These are phyloP conservation scores for Catamblyrhynchus diadema DNA, from an alignment of 2,797 vertebrate genomes.

Conservation along the genomic window DNA sequence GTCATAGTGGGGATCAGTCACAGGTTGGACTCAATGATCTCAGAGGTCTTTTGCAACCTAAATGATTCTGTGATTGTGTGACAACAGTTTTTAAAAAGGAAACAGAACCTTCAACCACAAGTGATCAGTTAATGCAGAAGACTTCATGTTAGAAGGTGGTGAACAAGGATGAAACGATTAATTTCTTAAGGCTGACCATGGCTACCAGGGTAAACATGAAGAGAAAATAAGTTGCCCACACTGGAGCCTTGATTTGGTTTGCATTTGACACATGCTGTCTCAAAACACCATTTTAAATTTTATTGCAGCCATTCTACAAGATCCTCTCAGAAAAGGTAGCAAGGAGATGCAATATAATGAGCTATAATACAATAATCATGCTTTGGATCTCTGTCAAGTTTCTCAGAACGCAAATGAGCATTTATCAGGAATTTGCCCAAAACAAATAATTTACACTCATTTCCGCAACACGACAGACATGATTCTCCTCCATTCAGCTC, in stretches of 20 bases:
- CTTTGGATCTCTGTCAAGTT: constrained; percentile 65
- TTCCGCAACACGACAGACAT: constrained; percentile 64
- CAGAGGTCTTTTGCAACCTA: background rate
- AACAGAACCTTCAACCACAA: background rate
- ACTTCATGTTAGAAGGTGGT: background rate
- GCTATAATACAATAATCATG: constrained; percentile 54
- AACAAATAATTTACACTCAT: constrained; percentile 73
- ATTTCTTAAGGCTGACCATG: background rate
- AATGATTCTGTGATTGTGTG: background rate
- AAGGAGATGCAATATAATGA: constrained; percentile 23
- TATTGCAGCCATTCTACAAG: background rate
- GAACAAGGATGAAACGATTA: background rate
- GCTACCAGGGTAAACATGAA: background rate
- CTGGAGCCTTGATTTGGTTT: background rate
- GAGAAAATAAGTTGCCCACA: background rate
- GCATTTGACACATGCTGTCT: background rate
- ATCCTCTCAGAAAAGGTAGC: background rate
- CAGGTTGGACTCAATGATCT: fast-evolving
- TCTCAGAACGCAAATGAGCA: constrained; percentile 51
- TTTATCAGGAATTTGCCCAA: constrained; percentile 71
- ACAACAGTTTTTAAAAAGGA: background rate
- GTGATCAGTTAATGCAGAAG: background rate
- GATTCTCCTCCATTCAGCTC: constrained; percentile 43
- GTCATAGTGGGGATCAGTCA: background rate
- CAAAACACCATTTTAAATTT: constrained; percentile 2